A percentile compares a stretch with the other conserved stretches of the same genome.
These are phyloP conservation scores for Allobates femoralis DNA, from an alignment of 2,797 vertebrate genomes.

Conservation along the genomic window DNA sequence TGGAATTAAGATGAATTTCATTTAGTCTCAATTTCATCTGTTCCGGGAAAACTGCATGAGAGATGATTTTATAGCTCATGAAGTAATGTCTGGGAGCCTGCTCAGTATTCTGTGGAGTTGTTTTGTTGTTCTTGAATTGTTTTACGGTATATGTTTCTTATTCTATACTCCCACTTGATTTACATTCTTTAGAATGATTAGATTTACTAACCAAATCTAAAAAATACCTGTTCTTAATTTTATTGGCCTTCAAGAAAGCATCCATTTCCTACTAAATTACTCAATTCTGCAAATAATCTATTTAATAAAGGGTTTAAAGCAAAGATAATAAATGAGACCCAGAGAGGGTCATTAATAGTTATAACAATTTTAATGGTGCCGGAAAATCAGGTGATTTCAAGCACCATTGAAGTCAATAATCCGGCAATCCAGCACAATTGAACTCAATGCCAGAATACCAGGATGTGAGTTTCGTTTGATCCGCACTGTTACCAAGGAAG, in stretches of 20 bases:
- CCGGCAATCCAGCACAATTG: too few species aligned
- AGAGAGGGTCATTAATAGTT: neutral
- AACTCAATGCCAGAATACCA: too few species aligned
- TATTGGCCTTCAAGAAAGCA: neutral
- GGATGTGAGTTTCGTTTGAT: too few species aligned
- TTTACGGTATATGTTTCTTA: constrained; percentile 9
- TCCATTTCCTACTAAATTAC: neutral
- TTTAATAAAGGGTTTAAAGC: neutral
- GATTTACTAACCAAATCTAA: constrained; percentile 30
- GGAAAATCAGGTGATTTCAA: too few species aligned
- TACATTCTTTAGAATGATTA: constrained; percentile 14
- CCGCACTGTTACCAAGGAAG: too few species aligned
- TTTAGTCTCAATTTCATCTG: constrained; percentile 48
- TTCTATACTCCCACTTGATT: neutral
- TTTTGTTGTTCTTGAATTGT: constrained; percentile 34
- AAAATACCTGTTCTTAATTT: constrained; percentile 12
- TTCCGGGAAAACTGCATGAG: constrained; percentile 42
- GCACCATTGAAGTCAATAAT: too few species aligned
- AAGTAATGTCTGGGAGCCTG: constrained; percentile 52
- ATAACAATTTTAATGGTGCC: too few species aligned
- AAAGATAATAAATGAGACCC: neutral
- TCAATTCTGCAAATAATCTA: neutral
- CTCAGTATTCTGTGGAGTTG: constrained; percentile 53
- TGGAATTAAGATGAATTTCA: constrained; percentile 49
- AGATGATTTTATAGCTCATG: constrained; percentile 50